These are phyloP conservation scores for Zhengitettix transpicula DNA, from an alignment of 2,888 invertebrate species.

Conservation along the genomic window DNA sequence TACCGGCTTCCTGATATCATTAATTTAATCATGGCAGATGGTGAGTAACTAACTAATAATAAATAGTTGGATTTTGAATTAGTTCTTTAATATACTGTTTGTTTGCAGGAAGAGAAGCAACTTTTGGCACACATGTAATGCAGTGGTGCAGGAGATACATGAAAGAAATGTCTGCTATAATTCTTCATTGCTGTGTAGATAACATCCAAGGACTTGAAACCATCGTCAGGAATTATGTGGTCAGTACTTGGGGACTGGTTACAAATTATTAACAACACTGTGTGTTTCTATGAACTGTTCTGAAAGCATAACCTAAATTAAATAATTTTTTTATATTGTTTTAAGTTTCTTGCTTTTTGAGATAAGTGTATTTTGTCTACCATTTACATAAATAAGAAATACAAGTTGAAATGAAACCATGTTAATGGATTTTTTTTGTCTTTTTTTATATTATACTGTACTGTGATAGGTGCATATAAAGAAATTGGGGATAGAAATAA, in stretches of 20 bases:
- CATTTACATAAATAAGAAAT: not conserved
- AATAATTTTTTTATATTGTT: not conserved
- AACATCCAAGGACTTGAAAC: slow-evolving; percentile 22
- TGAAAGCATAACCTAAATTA: not conserved
- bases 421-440: too few species aligned
- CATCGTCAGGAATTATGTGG: slow-evolving; percentile 23
- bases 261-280: not conserved
- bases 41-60: slow-evolving; percentile 14
- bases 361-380: not conserved
- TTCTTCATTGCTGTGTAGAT: slow-evolving; percentile 23
- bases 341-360: not conserved
- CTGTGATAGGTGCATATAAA: too few species aligned
- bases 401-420: too few species aligned
- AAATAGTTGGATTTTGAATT: not conserved
- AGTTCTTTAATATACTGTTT: not conserved
- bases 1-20: slow-evolving; percentile 21
- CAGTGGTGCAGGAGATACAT: slow-evolving; percentile 19
- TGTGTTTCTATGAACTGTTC: not conserved
- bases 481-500: too few species aligned
- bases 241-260: slow-evolving; percentile 16
- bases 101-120: slow-evolving; percentile 15
- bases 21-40: slow-evolving; percentile 20
- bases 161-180: slow-evolving; percentile 22
- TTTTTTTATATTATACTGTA: too few species aligned
- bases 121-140: slow-evolving; percentile 22